Evolutionary conservation across 1,140 invertebrate genomes (phyloP), one percentile per base, ranked within the genome.

Genomic region (Archivesica marissinica): DNA sequence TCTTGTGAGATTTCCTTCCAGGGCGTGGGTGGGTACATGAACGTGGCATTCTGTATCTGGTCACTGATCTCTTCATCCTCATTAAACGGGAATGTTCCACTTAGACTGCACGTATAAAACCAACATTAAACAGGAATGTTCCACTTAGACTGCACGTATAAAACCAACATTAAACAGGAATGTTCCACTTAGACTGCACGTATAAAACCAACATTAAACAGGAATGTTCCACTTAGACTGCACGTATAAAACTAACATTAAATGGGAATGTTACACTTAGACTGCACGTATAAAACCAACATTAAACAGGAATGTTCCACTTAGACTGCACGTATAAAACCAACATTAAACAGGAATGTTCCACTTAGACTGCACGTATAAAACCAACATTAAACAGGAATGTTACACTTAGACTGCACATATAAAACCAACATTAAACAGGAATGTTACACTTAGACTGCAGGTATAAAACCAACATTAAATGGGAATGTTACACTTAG

Each of bases 61-160:
- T 99, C 98, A 94, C 98, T 98, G 85, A 99, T 99, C 94, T 99
- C 99, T 95, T 99, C 99, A 94, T 99, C 99, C 94, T 99, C 99
- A 94, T 99, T 99, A 94, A 99, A 99, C 44, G 99, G 99, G 95
- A 99, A 99, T 0, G 99, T 99, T 78, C 99, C 99, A 91, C 97
- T 98, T 41, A 99, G 94, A 88, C 98, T 99, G 25, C 97, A 89
- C 87, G 81, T 30, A 79, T 74, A 83, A 1, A 6, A 11, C n/a
- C n/a, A n/a, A n/a, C 99, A 94, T 99, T 99, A 94, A 99, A 99
- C 44, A 99, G 99, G 95, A 99, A 99, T 0, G 99, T 99, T 78
- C 99, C 99, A 91, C 97, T 98, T 41, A 99, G 94, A 88, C 98
- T 99, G 25, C 97, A 89, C 87, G 81, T 30, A 79, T 74, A 83